Percentiles rank a stretch among this genome's conserved stretches.
Evolutionary conservation across 2,113 vertebrate species (phyloP).

Genomic region (Acinonyx jubatus): DNA sequence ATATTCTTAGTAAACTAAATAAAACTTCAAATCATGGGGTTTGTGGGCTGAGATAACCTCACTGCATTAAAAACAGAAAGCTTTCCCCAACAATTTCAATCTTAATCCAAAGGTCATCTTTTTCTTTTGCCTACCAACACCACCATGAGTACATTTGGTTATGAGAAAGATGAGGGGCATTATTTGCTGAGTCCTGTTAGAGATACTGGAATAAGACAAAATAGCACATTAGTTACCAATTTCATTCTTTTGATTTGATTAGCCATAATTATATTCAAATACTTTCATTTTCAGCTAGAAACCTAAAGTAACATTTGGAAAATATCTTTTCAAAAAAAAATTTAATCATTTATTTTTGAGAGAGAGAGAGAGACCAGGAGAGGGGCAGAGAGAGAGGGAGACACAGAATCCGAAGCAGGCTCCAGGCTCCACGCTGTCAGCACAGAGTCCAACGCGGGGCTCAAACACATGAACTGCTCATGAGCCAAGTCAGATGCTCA

Average conservation of each 20-base stretch:
- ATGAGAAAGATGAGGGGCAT: background rate
- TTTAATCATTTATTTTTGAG: too few relatives aligned
- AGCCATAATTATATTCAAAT: background rate
- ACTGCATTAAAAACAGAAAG: background rate
- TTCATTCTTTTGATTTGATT: slow-evolving; percentile 2
- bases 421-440: too few relatives aligned
- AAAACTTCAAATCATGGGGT: background rate
- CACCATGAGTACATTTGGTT: background rate
- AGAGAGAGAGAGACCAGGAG: too few relatives aligned
- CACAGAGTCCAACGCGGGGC: too few relatives aligned
- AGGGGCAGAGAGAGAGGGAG: too few relatives aligned
- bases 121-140: background rate
- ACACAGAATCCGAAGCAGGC: too few relatives aligned
- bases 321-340: background rate
- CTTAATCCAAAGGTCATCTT: background rate
- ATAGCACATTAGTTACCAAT: background rate
- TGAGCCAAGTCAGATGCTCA: too few relatives aligned
- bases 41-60: background rate
- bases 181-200: background rate
- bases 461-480: too few relatives aligned
- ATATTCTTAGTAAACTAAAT: background rate
- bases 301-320: background rate
- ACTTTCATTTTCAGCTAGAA: slow-evolving; percentile 28
- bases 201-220: background rate
- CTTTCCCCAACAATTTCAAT: background rate